Evolutionary conservation across 2,797 vertebrate genomes (phyloP), one percentile per base, ranked within the genome.

Genomic region (Anas acuta): DNA sequence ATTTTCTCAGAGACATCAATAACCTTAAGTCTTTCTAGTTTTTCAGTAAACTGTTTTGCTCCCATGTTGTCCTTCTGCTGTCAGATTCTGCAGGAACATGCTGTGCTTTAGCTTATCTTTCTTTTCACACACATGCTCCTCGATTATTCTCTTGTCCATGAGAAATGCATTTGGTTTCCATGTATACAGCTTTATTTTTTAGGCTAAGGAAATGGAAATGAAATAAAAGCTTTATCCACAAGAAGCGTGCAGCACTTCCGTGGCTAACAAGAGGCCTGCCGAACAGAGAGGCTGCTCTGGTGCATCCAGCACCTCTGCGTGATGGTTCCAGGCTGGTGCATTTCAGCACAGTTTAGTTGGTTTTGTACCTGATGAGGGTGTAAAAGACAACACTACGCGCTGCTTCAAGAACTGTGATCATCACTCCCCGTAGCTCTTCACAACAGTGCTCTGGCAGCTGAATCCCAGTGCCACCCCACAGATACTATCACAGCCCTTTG

Each of bases 41-140:
- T 92, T 88, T 87, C 87, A 92, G 90, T 90, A 83, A 80, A 93
- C 80, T 93, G 62, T 65, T 64, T 93, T 96, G 57, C 87, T 95
- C 97, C 92, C 79, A 78, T 77, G 6, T 87, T 88, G 87, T 80
- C 96, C 75, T 96, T 84, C 95, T 97, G 84, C 84, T 79, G 94
- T 93, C 96, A 96, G 94, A 96, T 94, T 92, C 43, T 83, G 56
- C 69, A 77, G 84, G 92, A 86, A 82, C 90, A 69, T 7, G 33
- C 75, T 87, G 62, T 84, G 74, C 74, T 80, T 69, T 73, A 61
- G 80, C 89, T 90, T 93, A 80, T 80, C 90, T 87, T 90, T 69
- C 78, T 87, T 90, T 94, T 90, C 90, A 80, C 69, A 81, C 69
- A 81, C 41, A 13, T 23, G 72, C 51, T 93, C 76, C 78, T 93